Evolutionary conservation across 1,140 invertebrate genomes (phyloP), one percentile per base, ranked within the genome.

Genomic region (Adoxophyes honmai): DNA sequence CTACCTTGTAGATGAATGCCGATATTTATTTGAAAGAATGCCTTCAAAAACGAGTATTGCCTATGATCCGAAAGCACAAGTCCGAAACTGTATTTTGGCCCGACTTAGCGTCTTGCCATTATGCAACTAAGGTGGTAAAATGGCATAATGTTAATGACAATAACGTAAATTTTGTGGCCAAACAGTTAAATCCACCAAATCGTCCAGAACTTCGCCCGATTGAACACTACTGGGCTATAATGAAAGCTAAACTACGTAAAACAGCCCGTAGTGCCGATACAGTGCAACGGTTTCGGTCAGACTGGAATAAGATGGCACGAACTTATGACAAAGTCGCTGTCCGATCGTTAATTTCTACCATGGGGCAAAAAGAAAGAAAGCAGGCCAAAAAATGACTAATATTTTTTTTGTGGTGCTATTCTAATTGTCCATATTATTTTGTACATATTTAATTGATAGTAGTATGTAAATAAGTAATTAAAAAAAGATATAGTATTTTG

Each of bases 81-180:
- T 38, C 1, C 11, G 1, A 38, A 38, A 38, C 36, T 38, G 11
- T 38, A 38, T 38, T 38, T 38, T 38, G 36, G 36, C 11, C 36
- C 6, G 36, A 38, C 36, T 38, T 38, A 38, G 36, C 36, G 11
- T 38, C 36, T 38, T 38, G 36, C 36, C 36, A 38, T 38, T 38
- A 38, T 5, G 36, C 11, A 13, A 11, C 36, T n/a, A 38, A 38
- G 36, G 36, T 38, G 13, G 11, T 38, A 38, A 38, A 38, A 38
- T 38, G 36, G 36, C 13, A 38, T 5, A 38, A 38, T 13, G 36
- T 13, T 5, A 38, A 38, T 13, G 36, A 38, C 36, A 38, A 38
- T 38, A 38, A 38, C 13, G 36, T 38, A 5, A n/a, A 5, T 38
- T 38, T 38, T 38, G 36, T 38, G 36, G 36, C 36, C 10, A 38